Percentiles rank a stretch among this genome's conserved stretches.
Conservation (phyloP, 2,113 vertebrate genomes). For the Mus pahari region DNA sequence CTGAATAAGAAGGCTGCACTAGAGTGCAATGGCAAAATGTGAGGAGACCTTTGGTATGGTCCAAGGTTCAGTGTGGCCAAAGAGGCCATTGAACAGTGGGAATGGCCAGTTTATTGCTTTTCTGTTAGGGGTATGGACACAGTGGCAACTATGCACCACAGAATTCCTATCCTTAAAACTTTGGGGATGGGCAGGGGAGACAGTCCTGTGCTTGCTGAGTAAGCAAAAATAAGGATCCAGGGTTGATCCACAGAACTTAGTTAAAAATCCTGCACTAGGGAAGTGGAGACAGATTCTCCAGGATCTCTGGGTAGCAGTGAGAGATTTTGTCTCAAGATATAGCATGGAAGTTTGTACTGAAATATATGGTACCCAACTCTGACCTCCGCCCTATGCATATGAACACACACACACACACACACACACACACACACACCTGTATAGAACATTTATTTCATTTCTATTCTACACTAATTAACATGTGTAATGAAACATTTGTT, state of each 20-base stretch:
- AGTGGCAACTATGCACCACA: not conserved
- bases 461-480: not conserved
- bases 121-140: not conserved
- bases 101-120: not conserved
- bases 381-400: not conserved
- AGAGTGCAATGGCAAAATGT: constrained; percentile 37
- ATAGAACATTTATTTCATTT: not conserved
- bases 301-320: not conserved
- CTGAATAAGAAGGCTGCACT: not conserved
- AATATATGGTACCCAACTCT: not conserved
- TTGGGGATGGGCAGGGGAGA: not conserved
- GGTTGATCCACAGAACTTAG: not conserved
- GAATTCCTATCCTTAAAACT: not conserved
- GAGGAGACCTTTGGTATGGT: not conserved
- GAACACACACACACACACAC: no score
- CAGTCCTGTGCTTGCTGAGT: not conserved
- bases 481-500: not conserved
- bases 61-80: not conserved
- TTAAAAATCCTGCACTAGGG: not conserved
- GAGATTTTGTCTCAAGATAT: not conserved
- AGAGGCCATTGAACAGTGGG: not conserved
- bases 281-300: not conserved
- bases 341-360: not conserved
- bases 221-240: not conserved
- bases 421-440: not conserved